These are phyloP conservation scores for Enteromius paludinosus DNA, from an alignment of 2,797 vertebrate genomes.

Conservation along the genomic window DNA sequence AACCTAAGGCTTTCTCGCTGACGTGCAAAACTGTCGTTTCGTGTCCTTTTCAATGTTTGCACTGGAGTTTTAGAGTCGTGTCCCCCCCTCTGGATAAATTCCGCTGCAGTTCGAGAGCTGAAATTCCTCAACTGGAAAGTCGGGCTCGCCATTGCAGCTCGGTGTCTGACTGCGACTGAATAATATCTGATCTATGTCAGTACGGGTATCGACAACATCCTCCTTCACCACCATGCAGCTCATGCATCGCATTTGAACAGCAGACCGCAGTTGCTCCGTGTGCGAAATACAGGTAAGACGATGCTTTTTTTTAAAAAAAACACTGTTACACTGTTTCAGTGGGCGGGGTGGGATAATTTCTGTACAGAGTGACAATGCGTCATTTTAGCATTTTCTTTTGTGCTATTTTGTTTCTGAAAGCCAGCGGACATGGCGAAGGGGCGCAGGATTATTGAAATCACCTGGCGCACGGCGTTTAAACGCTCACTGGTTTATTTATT, in stretches of 20 bases:
- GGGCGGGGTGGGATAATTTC: slow-evolving; percentile 41
- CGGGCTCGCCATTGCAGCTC: slow-evolving; percentile 45
- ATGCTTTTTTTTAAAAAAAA: background rate
- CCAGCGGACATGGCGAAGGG: background rate
- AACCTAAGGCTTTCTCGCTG: slow-evolving; percentile 31
- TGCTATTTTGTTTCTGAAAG: slow-evolving; percentile 5
- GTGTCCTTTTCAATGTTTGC: slow-evolving; percentile 41
- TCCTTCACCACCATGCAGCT: slow-evolving; percentile 38
- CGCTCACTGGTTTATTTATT: background rate
- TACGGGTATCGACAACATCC: slow-evolving; percentile 52
- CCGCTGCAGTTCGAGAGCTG: slow-evolving; percentile 35
- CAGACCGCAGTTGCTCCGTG: slow-evolving; percentile 45
- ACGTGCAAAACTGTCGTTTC: slow-evolving; percentile 18
- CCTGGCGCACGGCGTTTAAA: background rate
- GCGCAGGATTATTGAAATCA: background rate
- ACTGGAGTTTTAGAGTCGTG: slow-evolving; percentile 25
- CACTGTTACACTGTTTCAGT: background rate
- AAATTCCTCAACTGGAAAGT: slow-evolving; percentile 55
- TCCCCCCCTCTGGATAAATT: slow-evolving; percentile 20
- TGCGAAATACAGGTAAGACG: slow-evolving; percentile 48
- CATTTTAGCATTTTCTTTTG: slow-evolving; percentile 25
- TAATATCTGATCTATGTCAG: slow-evolving; percentile 50
- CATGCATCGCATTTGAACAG: slow-evolving; percentile 32
- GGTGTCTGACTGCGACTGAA: slow-evolving; percentile 39
- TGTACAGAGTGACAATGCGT: slow-evolving; percentile 19